Percentiles rank a stretch among this genome's conserved stretches.
phyloP scores from a whole-genome alignment of 2,888 invertebrate species.

The Agriopis marginaria region DNA sequence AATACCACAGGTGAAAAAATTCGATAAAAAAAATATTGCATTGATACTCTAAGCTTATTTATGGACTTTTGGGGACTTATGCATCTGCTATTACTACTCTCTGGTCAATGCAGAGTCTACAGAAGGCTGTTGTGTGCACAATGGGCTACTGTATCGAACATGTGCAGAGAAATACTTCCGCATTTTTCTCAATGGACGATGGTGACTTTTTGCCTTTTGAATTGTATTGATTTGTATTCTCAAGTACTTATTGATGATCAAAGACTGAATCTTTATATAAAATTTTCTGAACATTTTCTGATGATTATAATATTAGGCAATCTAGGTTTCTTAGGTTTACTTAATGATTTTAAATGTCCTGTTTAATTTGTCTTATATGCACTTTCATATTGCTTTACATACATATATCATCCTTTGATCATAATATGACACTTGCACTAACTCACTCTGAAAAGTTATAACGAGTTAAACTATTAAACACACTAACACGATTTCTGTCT shows the following conservation, averaged over 20 bases:
- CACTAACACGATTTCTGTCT: too few relatives aligned
- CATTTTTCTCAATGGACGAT: constrained; percentile 32
- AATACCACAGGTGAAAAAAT: neutral
- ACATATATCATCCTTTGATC: too few relatives aligned
- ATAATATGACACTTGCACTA: too few relatives aligned
- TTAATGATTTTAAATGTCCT: too few relatives aligned
- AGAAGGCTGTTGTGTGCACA: constrained; percentile 25
- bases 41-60: neutral
- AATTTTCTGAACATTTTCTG: too few relatives aligned
- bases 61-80: neutral
- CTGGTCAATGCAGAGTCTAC: neutral
- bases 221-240: constrained; percentile 6
- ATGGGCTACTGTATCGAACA: constrained; percentile 34
- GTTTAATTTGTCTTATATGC: too few relatives aligned
- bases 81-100: neutral
- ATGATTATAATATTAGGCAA: too few relatives aligned
- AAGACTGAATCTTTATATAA: neutral
- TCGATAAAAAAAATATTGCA: neutral
- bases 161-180: constrained; percentile 42
- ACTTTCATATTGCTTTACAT: too few relatives aligned
- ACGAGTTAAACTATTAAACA: too few relatives aligned
- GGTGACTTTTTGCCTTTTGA: constrained; percentile 30
- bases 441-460: too few relatives aligned
- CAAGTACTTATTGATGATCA: neutral
- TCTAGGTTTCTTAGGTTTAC: too few relatives aligned